A percentile compares a stretch with the other conserved stretches of the same genome.
Conservation (phyloP, 2,113 vertebrate genomes). For the Sinocyclocheilus anophthalmus region DNA sequence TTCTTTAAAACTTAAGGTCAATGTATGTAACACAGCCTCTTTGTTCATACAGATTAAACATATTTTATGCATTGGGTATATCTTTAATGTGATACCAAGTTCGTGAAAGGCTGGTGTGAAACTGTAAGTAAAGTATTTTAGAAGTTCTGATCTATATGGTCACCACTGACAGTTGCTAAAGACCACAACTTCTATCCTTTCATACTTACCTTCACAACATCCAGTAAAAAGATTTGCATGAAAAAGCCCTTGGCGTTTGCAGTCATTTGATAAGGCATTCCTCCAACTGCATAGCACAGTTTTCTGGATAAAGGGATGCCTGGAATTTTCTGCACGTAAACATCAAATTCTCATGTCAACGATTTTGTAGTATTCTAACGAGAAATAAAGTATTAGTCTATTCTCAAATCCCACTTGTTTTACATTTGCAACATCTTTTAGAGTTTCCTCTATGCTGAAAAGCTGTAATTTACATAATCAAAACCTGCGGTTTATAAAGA, state of each 20-base stretch:
- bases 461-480: not conserved
- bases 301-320: slow-evolving; percentile 64
- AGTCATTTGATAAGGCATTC: slow-evolving; percentile 69
- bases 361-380: not conserved
- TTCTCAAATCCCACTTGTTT: not conserved
- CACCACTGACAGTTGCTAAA: not conserved
- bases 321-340: slow-evolving; percentile 43
- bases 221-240: slow-evolving; percentile 73
- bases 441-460: not conserved
- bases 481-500: not conserved
- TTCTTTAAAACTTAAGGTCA: not conserved
- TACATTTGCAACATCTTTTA: not conserved
- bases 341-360: not conserved
- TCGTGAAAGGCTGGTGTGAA: not conserved
- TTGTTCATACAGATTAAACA: not conserved
- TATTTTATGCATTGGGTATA: not conserved
- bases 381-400: not conserved
- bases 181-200: not conserved
- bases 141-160: not conserved
- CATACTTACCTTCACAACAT: slow-evolving; percentile 67
- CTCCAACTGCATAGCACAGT: slow-evolving; percentile 68
- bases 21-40: not conserved
- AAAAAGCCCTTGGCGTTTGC: slow-evolving; percentile 62
- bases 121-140: not conserved
- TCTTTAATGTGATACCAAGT: not conserved